phyloP scores from a whole-genome alignment of 2,113 vertebrate species.

The Ophthalmotilapia sp. region DNA sequence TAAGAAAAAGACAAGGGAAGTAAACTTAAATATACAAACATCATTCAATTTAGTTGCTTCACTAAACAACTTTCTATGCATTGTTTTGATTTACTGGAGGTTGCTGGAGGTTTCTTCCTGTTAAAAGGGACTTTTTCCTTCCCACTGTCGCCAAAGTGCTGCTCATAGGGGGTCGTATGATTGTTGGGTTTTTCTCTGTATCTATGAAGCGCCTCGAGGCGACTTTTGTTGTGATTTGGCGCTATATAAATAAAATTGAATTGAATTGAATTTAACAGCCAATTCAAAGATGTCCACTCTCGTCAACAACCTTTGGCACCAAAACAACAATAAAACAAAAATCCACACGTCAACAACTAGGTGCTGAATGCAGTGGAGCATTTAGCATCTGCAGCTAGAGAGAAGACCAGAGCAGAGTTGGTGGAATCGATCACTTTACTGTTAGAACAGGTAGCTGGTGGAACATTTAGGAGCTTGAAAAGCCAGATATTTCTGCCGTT shows the following conservation, averaged over 20 bases:
- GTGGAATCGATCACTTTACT: neutral
- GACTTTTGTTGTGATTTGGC: too few species aligned
- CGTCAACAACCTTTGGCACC: neutral
- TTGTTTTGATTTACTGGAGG: neutral
- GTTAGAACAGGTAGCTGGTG: neutral
- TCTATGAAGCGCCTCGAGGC: too few species aligned
- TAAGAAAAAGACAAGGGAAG: neutral
- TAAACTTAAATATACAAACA: neutral
- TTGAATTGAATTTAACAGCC: fast-evolving
- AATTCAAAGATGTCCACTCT: neutral
- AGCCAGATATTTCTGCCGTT: neutral
- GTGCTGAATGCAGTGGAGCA: neutral
- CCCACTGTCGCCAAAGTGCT: too few species aligned
- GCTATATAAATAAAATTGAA: too few species aligned
- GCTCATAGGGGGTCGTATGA: too few species aligned
- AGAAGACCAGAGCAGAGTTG: neutral
- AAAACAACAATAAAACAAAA: neutral
- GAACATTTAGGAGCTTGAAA: neutral
- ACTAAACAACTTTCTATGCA: neutral
- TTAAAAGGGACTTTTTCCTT: too few species aligned
- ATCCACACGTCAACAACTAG: fast-evolving
- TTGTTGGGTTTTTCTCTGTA: too few species aligned
- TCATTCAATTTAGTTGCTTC: neutral
- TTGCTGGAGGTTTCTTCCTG: too few species aligned
- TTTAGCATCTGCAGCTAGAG: neutral